Evolutionary conservation across 2,888 invertebrate species (phyloP).

Genomic region (Cephonodes hylas): DNA sequence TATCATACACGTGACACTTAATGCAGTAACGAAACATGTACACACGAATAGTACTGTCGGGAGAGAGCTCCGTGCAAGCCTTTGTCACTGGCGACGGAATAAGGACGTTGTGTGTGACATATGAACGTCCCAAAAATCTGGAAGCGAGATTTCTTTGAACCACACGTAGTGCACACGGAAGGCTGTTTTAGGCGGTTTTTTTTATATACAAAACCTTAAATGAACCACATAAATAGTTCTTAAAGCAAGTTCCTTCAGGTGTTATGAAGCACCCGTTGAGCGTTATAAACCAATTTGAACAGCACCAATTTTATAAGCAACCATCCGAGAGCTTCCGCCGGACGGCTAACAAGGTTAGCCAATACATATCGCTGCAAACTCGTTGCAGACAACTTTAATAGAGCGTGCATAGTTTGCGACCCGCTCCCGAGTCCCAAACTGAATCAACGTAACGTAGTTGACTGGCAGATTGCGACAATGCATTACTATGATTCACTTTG

Average conservation of each 20-base stretch:
- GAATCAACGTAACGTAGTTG: background rate
- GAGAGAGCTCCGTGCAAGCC: background rate
- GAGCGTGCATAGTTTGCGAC: background rate
- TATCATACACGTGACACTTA: background rate
- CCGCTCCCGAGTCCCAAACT: background rate
- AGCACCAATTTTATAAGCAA: conserved; percentile 1
- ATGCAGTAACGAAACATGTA: background rate
- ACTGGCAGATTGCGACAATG: conserved; percentile 28
- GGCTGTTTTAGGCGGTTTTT: background rate
- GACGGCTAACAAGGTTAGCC: background rate
- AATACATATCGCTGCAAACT: conserved; percentile 5
- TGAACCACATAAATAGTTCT: background rate
- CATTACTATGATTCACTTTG: conserved; percentile 32
- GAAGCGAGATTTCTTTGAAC: conserved; percentile 2
- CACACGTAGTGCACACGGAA: background rate
- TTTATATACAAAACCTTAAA: background rate
- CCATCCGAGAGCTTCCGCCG: background rate
- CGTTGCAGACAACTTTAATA: conserved; percentile 2
- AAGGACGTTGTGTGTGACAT: background rate
- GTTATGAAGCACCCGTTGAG: background rate
- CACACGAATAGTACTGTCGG: background rate
- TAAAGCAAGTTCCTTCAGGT: too few species aligned
- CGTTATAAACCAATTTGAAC: background rate
- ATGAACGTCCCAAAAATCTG: background rate
- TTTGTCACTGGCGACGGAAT: background rate